Conservation (phyloP, 2,797 vertebrate species). For the Paguma larvata region DNA sequence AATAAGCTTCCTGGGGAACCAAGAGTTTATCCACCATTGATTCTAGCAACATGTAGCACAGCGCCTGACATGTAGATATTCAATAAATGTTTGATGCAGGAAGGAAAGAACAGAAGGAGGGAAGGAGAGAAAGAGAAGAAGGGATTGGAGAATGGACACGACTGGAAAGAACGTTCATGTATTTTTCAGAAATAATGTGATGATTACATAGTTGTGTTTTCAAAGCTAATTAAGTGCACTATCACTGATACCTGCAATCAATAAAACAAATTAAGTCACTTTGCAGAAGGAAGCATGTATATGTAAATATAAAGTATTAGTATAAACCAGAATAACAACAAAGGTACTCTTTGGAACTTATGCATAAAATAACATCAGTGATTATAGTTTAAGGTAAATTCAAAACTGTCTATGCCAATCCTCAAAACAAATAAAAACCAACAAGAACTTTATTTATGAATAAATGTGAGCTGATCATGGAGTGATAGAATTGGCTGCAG, state of each 20-base stretch:
- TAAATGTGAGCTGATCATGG: neutral
- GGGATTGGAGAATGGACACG: neutral
- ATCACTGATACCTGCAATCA: conserved; percentile 14
- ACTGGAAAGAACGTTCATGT: neutral
- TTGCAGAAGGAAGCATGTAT: conserved; percentile 51
- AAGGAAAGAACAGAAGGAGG: neutral
- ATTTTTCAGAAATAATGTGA: conserved; percentile 36
- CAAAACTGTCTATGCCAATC: conserved; percentile 26
- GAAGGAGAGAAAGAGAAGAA: neutral
- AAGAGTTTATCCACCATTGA: conserved; percentile 36
- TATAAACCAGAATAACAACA: conserved; percentile 15
- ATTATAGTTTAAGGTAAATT: conserved; percentile 31
- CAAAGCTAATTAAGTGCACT: neutral
- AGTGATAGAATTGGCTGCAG: conserved; percentile 6
- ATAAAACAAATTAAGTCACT: conserved; percentile 44
- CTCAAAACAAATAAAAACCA: conserved; percentile 47
- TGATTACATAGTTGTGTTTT: conserved; percentile 18
- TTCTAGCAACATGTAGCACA: neutral
- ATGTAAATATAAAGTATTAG: conserved; percentile 38
- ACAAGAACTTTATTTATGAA: neutral
- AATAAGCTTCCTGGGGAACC: neutral
- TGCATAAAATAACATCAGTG: neutral
- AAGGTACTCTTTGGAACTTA: neutral
- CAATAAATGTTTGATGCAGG: conserved; percentile 21
- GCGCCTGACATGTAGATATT: neutral